phyloP scores from a whole-genome alignment of 2,113 vertebrate genomes.

The Camelus dromedarius region DNA sequence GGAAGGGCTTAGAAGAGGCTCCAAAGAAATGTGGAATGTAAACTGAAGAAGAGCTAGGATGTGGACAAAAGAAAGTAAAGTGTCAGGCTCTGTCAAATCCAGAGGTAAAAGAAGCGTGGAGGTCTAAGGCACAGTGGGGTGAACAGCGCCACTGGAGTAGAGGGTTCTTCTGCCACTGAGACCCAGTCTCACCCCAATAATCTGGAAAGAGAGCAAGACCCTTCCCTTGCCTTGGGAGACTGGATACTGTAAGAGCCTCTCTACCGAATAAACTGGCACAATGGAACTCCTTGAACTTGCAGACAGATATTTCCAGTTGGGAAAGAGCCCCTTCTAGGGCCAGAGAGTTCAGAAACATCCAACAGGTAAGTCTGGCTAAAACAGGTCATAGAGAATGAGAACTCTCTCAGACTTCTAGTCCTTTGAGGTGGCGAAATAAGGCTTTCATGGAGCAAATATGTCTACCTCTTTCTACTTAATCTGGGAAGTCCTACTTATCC shows the following conservation, averaged over 20 bases:
- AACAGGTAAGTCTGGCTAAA: background rate
- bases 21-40: background rate
- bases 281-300: rapidly evolving
- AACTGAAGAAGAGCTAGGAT: background rate
- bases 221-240: background rate
- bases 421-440: background rate
- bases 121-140: background rate
- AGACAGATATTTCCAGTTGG: background rate
- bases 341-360: background rate
- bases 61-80: background rate
- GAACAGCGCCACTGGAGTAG: background rate
- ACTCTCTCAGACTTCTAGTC: background rate
- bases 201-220: background rate
- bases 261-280: background rate
- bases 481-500: background rate
- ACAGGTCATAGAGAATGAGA: background rate
- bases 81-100: background rate
- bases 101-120: background rate
- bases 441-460: background rate
- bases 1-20: background rate
- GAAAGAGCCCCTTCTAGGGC: background rate
- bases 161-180: background rate
- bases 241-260: rapidly evolving
- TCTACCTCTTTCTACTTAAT: background rate
- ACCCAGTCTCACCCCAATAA: background rate